A percentile compares a stretch with the other conserved stretches of the same genome.
phyloP scores from a whole-genome alignment of 2,888 invertebrate genomes.

The Polyommatus iphigenia region DNA sequence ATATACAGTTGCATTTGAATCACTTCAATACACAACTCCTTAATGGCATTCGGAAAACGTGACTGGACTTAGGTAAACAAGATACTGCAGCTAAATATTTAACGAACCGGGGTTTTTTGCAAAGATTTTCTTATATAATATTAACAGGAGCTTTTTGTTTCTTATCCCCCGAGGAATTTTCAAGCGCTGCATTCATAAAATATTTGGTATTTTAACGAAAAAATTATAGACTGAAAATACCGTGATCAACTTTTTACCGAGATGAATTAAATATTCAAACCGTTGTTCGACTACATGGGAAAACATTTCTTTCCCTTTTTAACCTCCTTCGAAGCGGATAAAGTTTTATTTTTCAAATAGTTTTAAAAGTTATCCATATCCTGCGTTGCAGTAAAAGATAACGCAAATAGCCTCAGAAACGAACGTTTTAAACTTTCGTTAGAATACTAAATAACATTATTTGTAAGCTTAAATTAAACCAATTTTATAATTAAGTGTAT shows the following conservation, averaged over 20 bases:
- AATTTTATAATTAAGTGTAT: conserved; percentile 12
- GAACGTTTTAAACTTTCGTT: not conserved
- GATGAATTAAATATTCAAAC: conserved; percentile 16
- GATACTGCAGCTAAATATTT: conserved; percentile 29
- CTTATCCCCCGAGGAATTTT: conserved; percentile 2
- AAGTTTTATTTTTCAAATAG: not conserved
- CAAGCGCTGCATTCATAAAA: conserved; percentile 11
- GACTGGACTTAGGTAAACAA: conserved; percentile 36
- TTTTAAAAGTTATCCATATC: not conserved
- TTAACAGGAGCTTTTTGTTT: conserved; percentile 1
- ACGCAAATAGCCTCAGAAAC: not conserved
- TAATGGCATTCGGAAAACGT: conserved; percentile 41
- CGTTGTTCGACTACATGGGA: not conserved
- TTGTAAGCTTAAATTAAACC: not conserved
- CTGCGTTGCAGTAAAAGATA: not conserved
- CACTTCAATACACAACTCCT: conserved; percentile 25
- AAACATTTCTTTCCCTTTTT: not conserved
- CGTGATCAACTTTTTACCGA: conserved; percentile 5
- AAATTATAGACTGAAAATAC: conserved; percentile 9
- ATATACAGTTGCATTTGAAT: conserved; percentile 12
- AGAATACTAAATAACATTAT: not conserved
- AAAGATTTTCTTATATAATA: conserved; percentile 8
- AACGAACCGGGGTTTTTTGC: conserved; percentile 9
- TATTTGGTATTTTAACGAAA: not conserved
- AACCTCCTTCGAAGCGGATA: not conserved